A percentile compares a stretch with the other conserved stretches of the same genome.
phyloP scores from a whole-genome alignment of 2,888 invertebrate genomes.

The Omphaloscelis lunosa region DNA sequence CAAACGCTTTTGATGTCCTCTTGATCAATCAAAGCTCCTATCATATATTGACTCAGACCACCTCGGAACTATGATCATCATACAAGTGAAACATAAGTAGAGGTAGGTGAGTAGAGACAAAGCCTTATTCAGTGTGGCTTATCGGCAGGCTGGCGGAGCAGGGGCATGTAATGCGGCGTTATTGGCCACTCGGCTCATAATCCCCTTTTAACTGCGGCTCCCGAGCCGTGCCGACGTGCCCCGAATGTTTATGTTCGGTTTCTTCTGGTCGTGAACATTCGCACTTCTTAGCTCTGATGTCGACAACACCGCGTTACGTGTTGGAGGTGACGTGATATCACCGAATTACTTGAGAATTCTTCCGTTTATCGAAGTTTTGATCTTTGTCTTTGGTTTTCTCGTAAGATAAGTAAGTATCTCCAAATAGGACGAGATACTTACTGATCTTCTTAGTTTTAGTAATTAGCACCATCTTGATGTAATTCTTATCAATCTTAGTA shows the following conservation, averaged over 20 bases:
- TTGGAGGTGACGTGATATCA: slow-evolving; percentile 46
- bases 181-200: slow-evolving; percentile 88
- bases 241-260: slow-evolving; percentile 79
- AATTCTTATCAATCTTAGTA: not conserved
- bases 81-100: slow-evolving; percentile 41
- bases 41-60: not conserved
- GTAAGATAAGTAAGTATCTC: not conserved
- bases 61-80: slow-evolving; percentile 10
- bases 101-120: slow-evolving; percentile 70
- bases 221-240: slow-evolving; percentile 82
- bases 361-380: slow-evolving; percentile 7
- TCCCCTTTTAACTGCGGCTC: slow-evolving; percentile 89
- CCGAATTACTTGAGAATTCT: slow-evolving; percentile 37
- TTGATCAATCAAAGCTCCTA: not conserved
- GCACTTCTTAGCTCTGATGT: slow-evolving; percentile 81
- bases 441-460: not conserved
- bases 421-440: not conserved
- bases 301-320: slow-evolving; percentile 71
- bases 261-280: slow-evolving; percentile 83
- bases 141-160: slow-evolving; percentile 73
- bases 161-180: slow-evolving; percentile 79
- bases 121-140: slow-evolving; percentile 79
- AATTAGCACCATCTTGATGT: not conserved
- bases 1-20: not conserved
- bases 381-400: not conserved